Conservation (phyloP, 2,797 vertebrate species). For the Coreius guichenoti region DNA sequence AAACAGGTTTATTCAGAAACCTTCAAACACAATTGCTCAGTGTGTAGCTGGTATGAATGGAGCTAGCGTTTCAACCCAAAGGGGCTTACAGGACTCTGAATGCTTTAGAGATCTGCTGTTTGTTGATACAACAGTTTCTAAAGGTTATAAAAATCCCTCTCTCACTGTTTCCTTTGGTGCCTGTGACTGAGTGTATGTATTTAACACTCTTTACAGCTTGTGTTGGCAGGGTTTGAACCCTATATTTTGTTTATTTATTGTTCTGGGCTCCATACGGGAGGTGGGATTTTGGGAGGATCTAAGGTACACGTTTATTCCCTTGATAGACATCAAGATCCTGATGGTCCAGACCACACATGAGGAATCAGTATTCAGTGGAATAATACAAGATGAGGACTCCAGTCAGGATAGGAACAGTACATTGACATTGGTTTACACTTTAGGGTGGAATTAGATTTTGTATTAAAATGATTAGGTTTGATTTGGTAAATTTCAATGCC, state of each 20-base stretch:
- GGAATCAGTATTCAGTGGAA: constrained; percentile 76
- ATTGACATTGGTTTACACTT: constrained; percentile 54
- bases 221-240: constrained; percentile 53
- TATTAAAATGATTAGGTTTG: background rate
- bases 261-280: constrained; percentile 30
- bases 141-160: constrained; percentile 41
- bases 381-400: constrained; percentile 77
- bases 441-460: background rate
- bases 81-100: constrained; percentile 21
- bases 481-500: background rate
- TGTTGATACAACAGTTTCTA: constrained; percentile 44
- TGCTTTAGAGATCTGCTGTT: constrained; percentile 48
- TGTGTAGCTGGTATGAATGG: constrained; percentile 23
- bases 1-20: constrained; percentile 10
- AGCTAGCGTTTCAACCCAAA: constrained; percentile 15
- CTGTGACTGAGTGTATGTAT: constrained; percentile 44
- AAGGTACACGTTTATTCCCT: constrained; percentile 41
- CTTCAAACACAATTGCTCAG: background rate
- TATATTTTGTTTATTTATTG: constrained; percentile 50
- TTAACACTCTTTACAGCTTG: constrained; percentile 53
- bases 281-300: constrained; percentile 43
- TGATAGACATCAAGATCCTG: constrained; percentile 49
- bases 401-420: constrained; percentile 70
- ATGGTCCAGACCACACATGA: constrained; percentile 78
- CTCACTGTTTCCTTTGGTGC: constrained; percentile 41